phyloP scores from a whole-genome alignment of 2,113 vertebrate genomes.

The Pluvianellus socialis region DNA sequence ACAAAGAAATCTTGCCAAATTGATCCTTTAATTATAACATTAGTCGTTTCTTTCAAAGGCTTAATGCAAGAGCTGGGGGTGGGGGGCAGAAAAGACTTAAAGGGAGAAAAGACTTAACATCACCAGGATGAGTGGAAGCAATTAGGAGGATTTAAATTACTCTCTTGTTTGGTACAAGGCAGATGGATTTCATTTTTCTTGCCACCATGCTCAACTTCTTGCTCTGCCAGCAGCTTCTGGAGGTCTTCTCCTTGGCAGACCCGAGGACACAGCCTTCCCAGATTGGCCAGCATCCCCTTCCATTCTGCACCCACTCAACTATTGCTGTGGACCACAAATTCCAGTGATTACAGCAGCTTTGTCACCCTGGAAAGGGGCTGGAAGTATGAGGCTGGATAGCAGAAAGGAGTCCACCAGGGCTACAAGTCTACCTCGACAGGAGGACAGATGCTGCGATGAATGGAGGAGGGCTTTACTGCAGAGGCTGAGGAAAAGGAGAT shows the following conservation, averaged over 20 bases:
- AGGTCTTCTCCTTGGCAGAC: background rate
- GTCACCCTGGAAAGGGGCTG: background rate
- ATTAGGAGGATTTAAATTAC: conserved; percentile 60
- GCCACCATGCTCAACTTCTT: background rate
- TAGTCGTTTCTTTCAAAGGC: conserved; percentile 65
- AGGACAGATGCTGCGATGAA: background rate
- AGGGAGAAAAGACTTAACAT: conserved; percentile 56
- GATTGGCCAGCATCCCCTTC: background rate
- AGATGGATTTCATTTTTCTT: conserved; percentile 15
- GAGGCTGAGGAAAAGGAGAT: background rate
- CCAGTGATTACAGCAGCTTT: background rate
- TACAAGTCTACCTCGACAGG: background rate
- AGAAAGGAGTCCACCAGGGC: background rate
- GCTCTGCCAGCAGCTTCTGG: background rate
- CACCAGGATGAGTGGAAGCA: conserved; percentile 43
- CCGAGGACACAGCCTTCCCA: background rate
- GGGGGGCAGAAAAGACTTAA: conserved; percentile 49
- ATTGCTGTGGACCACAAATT: background rate
- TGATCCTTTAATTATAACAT: conserved; percentile 75
- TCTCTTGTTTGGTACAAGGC: conserved; percentile 32
- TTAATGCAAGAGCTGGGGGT: conserved; percentile 36
- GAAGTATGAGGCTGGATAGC: background rate
- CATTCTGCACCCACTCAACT: background rate
- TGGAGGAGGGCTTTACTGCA: background rate
- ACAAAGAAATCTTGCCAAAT: conserved; percentile 68